These are phyloP conservation scores for Silurus glanis DNA, from an alignment of 2,113 vertebrate species.

Conservation along the genomic window DNA sequence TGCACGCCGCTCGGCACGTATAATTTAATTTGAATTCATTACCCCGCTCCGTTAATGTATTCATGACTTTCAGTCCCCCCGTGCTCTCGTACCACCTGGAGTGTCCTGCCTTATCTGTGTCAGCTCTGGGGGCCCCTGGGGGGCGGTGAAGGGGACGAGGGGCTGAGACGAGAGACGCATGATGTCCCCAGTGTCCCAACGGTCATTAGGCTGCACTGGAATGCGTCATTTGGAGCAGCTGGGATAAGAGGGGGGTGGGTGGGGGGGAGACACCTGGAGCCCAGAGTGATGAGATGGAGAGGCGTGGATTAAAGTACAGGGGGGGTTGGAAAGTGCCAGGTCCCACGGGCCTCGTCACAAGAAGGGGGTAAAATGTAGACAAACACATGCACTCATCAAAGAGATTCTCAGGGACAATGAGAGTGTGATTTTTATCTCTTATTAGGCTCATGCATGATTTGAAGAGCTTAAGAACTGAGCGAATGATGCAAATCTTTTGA, in stretches of 20 bases:
- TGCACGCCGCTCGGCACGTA: conserved; percentile 69
- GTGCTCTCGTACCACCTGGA: conserved; percentile 80
- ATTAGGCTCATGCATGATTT: neutral
- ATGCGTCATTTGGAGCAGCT: conserved; percentile 81
- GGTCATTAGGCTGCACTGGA: conserved; percentile 83
- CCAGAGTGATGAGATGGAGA: conserved; percentile 46
- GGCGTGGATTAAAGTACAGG: neutral
- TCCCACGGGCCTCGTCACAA: conserved; percentile 31
- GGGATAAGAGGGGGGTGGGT: conserved; percentile 62
- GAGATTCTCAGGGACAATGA: conserved; percentile 23
- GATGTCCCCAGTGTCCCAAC: conserved; percentile 63
- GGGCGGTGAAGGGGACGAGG: conserved; percentile 76
- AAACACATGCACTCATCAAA: conserved; percentile 49
- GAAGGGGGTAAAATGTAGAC: conserved; percentile 33
- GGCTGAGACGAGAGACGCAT: conserved; percentile 70
- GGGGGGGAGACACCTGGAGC: conserved; percentile 48
- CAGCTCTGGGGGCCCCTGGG: conserved; percentile 71
- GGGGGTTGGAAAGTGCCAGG: neutral
- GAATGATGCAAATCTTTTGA: neutral
- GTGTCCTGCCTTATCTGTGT: conserved; percentile 82
- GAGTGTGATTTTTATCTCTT: conserved; percentile 20
- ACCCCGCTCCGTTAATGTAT: conserved; percentile 81
- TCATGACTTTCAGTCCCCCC: conserved; percentile 82
- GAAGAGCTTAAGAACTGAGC: neutral
- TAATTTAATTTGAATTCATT: conserved; percentile 87